Evolutionary conservation across 2,797 vertebrate species (phyloP), one percentile per base, ranked within the genome.

Genomic region (Graptemys geographica): DNA sequence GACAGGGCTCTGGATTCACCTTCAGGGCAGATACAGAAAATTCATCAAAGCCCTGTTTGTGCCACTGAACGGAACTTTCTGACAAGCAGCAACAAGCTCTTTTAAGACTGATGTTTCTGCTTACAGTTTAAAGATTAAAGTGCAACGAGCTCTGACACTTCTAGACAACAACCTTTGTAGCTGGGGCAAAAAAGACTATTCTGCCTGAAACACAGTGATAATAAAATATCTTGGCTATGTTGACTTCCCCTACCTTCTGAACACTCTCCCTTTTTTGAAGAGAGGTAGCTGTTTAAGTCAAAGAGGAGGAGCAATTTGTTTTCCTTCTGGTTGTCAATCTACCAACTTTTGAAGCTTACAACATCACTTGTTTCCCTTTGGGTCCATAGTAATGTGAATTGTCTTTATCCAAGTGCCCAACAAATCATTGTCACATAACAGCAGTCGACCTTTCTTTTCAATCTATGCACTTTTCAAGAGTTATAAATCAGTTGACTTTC

Each of bases 401-500:
- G 97, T 98, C 98, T 98, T 98, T 96, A 97, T 97, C 96, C 92
- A 92, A 95, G 94, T 94, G 96, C 96, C 97, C 95, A 98, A 97
- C 98, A 98, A 98, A 98, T 98, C 98, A 98, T 88, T 97, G 96
- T 96, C 98, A 97, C 94, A 87, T 52, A 96, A 96, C 82, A 81
- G 95, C 88, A 84, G 95, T 85, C 94, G 90, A 98, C 98, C 98
- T 98, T 98, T 98, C 98, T 98, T 98, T 98, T 97, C 98, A 97
- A 98, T 98, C 97, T 96, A 86, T 91, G 96, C 96, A 95, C 97
- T 98, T 98, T 97, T 97, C 98, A 95, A 96, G 97, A 98, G 98
- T 97, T 97, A 98, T 98, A 98, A 98, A 98, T 98, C 98, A 98
- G 97, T 92, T 97, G 97, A 97, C 98, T 98, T 98, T 97, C 98